These are phyloP conservation scores for Muraenolepis orangiensis DNA, from an alignment of 2,797 vertebrate species.

Conservation along the genomic window DNA sequence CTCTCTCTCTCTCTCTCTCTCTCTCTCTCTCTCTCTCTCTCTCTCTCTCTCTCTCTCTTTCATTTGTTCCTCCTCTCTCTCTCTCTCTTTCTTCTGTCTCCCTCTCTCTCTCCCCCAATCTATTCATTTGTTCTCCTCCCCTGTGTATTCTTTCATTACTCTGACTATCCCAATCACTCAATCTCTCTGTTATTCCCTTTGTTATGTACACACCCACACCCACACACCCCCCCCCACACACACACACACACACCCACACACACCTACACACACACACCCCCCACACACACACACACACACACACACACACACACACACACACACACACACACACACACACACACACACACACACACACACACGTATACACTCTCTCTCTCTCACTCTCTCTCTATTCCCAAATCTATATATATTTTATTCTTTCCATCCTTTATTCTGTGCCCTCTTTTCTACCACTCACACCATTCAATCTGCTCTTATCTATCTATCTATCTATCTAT, in stretches of 20 bases:
- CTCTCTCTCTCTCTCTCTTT: neutral
- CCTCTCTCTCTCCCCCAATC: neutral
- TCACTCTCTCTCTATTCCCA: neutral
- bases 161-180: neutral
- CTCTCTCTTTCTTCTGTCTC: neutral
- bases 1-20: neutral
- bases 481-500: neutral
- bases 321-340: too few species aligned
- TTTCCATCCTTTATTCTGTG: neutral
- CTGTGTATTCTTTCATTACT: neutral
- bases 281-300: too few species aligned
- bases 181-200: slow-evolving; percentile 2
- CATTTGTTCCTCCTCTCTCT: neutral
- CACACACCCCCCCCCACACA: too few species aligned
- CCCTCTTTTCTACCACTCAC: neutral
- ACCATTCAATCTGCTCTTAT: neutral
- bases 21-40: neutral
- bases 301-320: too few species aligned
- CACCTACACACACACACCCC: too few species aligned
- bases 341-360: too few species aligned
- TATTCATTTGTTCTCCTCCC: neutral
- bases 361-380: neutral
- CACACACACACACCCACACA: too few species aligned
- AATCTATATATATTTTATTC: too few species aligned
- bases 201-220: neutral